A percentile compares a stretch with the other conserved stretches of the same genome.
Conservation (phyloP, 92 coral and sea anemone genomes). For the Zoanthus sansibaricus region DNA sequence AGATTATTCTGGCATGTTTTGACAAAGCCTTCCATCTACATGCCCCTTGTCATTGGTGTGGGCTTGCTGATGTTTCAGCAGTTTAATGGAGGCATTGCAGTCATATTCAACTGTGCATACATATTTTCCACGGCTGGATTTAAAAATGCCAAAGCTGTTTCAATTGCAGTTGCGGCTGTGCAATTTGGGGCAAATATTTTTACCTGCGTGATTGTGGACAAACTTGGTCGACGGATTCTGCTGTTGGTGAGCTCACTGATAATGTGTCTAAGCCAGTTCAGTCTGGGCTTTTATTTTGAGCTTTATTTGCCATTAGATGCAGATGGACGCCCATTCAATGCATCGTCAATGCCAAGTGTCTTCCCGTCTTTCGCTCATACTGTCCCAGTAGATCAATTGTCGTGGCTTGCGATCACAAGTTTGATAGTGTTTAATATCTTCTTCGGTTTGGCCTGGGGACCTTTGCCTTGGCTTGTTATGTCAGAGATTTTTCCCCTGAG, state of each 20-base stretch:
- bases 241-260: conserved; percentile 61
- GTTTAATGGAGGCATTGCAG: conserved; percentile 75
- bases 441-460: conserved; percentile 89
- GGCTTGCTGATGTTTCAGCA: conserved; percentile 79
- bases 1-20: conserved; percentile 61
- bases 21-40: conserved; percentile 63
- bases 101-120: conserved; percentile 71
- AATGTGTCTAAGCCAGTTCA: conserved; percentile 75
- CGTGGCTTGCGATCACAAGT: conserved; percentile 75
- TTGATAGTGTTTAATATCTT: conserved; percentile 62
- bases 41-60: conserved; percentile 73
- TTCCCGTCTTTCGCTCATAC: conserved; percentile 43
- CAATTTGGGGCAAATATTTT: conserved; percentile 63
- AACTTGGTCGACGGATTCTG: conserved; percentile 76
- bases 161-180: conserved; percentile 66
- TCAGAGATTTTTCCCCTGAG: conserved; percentile 83
- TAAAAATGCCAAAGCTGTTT: conserved; percentile 64
- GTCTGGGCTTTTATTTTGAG: conserved; percentile 76
- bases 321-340: conserved; percentile 28
- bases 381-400: conserved; percentile 30
- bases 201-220: conserved; percentile 66
- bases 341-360: not conserved
- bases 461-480: conserved; percentile 92
- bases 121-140: conserved; percentile 81
- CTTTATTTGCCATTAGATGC: conserved; percentile 25